phyloP scores from a whole-genome alignment of 2,797 vertebrate species.

The Coilia nasus region DNA sequence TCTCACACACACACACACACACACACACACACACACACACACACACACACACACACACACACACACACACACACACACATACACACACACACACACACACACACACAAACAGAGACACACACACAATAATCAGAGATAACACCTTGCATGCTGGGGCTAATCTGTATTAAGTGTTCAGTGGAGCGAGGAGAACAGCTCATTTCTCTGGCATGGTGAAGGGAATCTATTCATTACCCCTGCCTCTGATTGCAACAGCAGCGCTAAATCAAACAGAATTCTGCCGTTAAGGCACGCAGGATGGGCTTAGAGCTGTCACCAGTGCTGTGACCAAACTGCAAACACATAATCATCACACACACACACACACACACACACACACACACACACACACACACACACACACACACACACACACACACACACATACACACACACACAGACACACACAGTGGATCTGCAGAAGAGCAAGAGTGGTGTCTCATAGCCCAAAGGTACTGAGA shows the following conservation, averaged over 20 bases:
- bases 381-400: too few species aligned
- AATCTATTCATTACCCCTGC: neutral
- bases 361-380: too few species aligned
- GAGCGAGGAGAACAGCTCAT: neutral
- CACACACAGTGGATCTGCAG: neutral
- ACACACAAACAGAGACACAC: neutral
- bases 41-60: neutral
- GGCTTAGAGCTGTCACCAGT: neutral
- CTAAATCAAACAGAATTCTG: neutral
- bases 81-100: neutral
- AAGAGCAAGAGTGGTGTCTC: neutral
- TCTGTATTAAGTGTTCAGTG: neutral
- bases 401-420: too few species aligned
- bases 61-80: neutral
- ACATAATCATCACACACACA: too few species aligned
- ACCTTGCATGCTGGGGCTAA: neutral
- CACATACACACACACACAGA: too few species aligned
- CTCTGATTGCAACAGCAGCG: neutral
- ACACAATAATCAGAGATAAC: constrained; percentile 5
- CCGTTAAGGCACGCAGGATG: neutral
- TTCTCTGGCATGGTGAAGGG: neutral
- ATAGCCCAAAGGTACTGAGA: neutral
- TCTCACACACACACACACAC: neutral
- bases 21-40: neutral
- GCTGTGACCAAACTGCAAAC: neutral